phyloP scores from a whole-genome alignment of 2,888 invertebrate species.

The Clistopyga incitator region DNA sequence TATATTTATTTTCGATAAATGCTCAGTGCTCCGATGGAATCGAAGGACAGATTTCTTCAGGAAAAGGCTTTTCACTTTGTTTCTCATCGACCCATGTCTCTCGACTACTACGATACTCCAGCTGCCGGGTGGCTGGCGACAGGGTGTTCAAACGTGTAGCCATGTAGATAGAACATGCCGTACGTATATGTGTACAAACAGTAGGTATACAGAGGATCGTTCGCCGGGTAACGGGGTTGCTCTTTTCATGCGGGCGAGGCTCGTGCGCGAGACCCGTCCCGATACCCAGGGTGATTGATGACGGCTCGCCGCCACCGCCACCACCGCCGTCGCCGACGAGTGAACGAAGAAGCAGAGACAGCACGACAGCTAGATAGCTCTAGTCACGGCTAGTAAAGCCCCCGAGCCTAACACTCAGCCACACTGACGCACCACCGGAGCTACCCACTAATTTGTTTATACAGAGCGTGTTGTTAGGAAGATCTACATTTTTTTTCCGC shows the following conservation, averaged over 20 bases:
- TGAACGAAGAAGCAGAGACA: constrained; percentile 57
- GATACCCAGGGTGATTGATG: constrained; percentile 71
- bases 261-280: constrained; percentile 16
- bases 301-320: constrained; percentile 59
- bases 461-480: constrained; percentile 68
- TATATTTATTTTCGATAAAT: too few species aligned
- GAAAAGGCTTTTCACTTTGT: background rate
- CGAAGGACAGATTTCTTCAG: background rate
- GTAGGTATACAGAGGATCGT: constrained; percentile 13
- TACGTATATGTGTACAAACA: constrained; percentile 25
- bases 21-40: background rate
- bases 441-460: constrained; percentile 75
- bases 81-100: constrained; percentile 1
- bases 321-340: constrained; percentile 41
- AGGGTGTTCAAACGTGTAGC: constrained; percentile 41
- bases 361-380: constrained; percentile 63
- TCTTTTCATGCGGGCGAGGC: constrained; percentile 60
- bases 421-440: constrained; percentile 55
- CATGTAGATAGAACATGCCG: constrained; percentile 23
- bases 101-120: constrained; percentile 45
- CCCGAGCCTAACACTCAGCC: constrained; percentile 19
- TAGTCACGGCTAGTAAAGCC: constrained; percentile 32
- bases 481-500: constrained; percentile 61
- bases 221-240: constrained; percentile 49
- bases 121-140: constrained; percentile 60